These are phyloP conservation scores for Cynodonichthys magdalenae DNA, from an alignment of 2,797 vertebrate genomes.

Conservation along the genomic window DNA sequence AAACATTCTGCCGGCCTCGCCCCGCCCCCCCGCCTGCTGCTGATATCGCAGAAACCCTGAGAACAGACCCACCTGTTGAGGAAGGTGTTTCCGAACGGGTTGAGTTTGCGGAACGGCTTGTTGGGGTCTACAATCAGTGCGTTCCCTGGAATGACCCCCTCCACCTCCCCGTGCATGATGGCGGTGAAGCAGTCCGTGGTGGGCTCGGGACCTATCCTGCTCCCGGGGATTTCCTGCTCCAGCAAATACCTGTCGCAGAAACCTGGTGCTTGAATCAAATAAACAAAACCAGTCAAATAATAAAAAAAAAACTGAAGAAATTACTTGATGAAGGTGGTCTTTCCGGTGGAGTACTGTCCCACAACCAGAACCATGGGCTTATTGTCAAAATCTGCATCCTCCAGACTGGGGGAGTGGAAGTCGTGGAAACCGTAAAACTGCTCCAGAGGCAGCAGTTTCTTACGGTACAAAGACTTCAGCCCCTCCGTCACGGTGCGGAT, in stretches of 20 bases:
- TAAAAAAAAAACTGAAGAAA: conserved; percentile 4
- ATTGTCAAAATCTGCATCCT: conserved; percentile 93
- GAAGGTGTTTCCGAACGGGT: conserved; percentile 93
- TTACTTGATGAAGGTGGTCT: conserved; percentile 93
- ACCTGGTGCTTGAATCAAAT: background rate
- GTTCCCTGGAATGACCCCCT: conserved; percentile 89
- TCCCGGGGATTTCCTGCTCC: conserved; percentile 93
- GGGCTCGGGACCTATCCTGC: conserved; percentile 91
- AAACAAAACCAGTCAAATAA: too few species aligned
- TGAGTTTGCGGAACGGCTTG: conserved; percentile 94
- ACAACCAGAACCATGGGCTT: conserved; percentile 96
- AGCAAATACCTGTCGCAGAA: conserved; percentile 84
- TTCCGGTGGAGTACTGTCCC: conserved; percentile 94
- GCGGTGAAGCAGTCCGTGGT: conserved; percentile 95
- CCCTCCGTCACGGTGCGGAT: conserved; percentile 93
- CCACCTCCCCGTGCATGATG: conserved; percentile 91
- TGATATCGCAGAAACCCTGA: conserved; percentile 5
- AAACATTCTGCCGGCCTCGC: conserved; percentile 46
- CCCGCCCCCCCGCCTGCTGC: background rate
- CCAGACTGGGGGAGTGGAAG: conserved; percentile 89
- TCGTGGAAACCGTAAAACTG: conserved; percentile 90
- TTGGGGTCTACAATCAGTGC: conserved; percentile 93
- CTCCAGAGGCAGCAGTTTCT: conserved; percentile 90
- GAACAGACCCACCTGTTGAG: conserved; percentile 86
- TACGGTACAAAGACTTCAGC: conserved; percentile 89